These are phyloP conservation scores for Tragopan temminckii DNA, from an alignment of 2,797 vertebrate species.

Conservation along the genomic window DNA sequence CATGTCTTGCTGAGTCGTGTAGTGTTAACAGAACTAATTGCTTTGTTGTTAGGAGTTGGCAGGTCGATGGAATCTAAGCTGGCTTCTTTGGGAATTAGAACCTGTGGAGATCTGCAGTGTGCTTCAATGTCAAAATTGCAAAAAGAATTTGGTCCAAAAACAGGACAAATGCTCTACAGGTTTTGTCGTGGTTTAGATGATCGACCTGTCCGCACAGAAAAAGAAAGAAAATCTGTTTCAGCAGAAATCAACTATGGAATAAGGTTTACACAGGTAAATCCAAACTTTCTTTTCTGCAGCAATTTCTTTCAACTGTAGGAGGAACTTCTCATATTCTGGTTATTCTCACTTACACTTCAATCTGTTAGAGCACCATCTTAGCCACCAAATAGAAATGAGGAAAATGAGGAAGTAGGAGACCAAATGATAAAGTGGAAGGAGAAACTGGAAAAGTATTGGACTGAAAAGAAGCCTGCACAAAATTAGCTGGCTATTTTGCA, in stretches of 20 bases:
- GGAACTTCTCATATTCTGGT: conserved; percentile 29
- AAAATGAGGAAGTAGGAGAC: conserved; percentile 61
- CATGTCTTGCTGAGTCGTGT: not conserved
- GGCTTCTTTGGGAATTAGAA: conserved; percentile 89
- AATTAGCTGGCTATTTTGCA: conserved; percentile 61
- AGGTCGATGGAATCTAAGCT: conserved; percentile 93
- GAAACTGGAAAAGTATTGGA: conserved; percentile 44
- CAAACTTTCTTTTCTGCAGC: not conserved
- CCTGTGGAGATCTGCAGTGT: conserved; percentile 94
- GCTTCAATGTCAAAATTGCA: conserved; percentile 92
- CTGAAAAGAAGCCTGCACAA: conserved; percentile 63
- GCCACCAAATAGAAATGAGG: conserved; percentile 39
- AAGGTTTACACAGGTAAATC: conserved; percentile 91
- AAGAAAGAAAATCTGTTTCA: conserved; percentile 96
- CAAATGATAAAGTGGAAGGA: conserved; percentile 49
- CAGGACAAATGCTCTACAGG: conserved; percentile 94
- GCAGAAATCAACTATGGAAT: conserved; percentile 99
- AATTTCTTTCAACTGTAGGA: conserved; percentile 11
- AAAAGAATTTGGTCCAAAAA: conserved; percentile 96
- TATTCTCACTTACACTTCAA: conserved; percentile 57
- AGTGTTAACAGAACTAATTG: conserved; percentile 30
- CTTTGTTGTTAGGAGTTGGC: conserved; percentile 90
- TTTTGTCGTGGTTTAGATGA: conserved; percentile 97
- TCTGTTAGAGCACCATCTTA: conserved; percentile 45
- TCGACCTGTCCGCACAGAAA: conserved; percentile 93